Evolutionary conservation across 2,797 vertebrate species (phyloP), one percentile per base, ranked within the genome.

Genomic region (Oreonectes daqikongensis): DNA sequence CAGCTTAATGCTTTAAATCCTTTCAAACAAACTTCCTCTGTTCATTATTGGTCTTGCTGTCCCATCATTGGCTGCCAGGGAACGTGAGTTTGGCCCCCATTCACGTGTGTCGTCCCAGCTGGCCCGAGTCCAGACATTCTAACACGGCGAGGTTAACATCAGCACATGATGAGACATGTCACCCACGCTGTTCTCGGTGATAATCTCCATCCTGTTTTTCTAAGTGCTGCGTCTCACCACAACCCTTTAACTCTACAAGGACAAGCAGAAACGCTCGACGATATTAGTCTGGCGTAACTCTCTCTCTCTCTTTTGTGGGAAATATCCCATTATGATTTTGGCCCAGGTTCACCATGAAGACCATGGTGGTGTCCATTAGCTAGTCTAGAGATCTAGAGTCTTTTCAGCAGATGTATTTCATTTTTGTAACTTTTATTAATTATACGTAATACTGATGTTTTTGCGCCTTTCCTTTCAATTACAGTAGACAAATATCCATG

Each of bases 121-220:
- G 82, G 84, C 81, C 55, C 42, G 30, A 12, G 28, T 85, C 82
- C 87, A 88, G 74, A 40, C 72, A 55, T 73, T 86, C 69, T 82
- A 32, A 87, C 87, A 84, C 82, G 65, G 69, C 28, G 74, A 83
- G 80, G 84, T 90, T 89, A 90, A 87, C 85, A 60, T 18, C 12
- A 42, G 46, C 26, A 69, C 82, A 63, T 82, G 66, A 82, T 80
- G 82, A 78, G 57, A 82, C 86, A 83, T 18, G 64, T 83, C 44
- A 18, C 81, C 72, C 76, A 65, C 53, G 1, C 72, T 80, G 64
- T 76, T 75, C 74, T 66, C 70, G 72, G 48, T 68, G 75, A 84
- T 84, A 79, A 81, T 78, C 38, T 60, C 66, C 71, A 76, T 83
- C 74, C 78, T 88, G 84, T 85, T 86, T 84, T 74, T 79, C 69